phyloP scores from a whole-genome alignment of 2,797 vertebrate species.

The Schizothorax lantsangensis region DNA sequence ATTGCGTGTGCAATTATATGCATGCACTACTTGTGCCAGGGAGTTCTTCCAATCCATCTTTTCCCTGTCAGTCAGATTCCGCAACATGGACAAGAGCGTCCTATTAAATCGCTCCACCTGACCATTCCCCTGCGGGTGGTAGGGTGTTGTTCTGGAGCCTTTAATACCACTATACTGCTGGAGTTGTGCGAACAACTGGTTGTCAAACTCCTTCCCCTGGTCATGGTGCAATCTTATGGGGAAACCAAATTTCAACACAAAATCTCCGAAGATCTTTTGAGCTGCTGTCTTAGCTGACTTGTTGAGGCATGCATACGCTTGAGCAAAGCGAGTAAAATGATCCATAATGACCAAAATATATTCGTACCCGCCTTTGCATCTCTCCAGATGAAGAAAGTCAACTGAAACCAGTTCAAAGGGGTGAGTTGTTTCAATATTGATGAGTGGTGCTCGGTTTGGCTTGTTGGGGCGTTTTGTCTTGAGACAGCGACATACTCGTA shows the following conservation, averaged over 20 bases:
- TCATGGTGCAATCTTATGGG: conserved; percentile 9
- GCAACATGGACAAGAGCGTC: neutral
- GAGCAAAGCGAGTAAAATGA: neutral
- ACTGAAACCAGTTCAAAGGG: neutral
- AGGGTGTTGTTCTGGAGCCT: conserved; percentile 21
- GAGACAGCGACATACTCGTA: neutral
- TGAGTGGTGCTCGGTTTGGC: neutral
- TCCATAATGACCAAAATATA: neutral
- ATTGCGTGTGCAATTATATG: too few species aligned
- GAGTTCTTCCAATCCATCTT: too few species aligned
- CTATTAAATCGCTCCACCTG: neutral
- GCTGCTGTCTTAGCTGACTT: too few species aligned
- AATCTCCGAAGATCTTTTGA: too few species aligned
- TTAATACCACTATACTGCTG: conserved; percentile 28
- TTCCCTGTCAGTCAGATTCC: too few species aligned
- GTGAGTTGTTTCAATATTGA: neutral
- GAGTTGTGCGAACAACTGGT: conserved; percentile 26
- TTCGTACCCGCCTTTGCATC: neutral
- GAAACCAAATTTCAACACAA: too few species aligned
- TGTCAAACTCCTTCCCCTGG: conserved; percentile 43
- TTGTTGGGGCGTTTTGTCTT: neutral
- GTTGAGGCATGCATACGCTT: neutral
- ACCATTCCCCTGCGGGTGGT: neutral
- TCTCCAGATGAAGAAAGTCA: neutral
- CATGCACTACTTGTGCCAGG: too few species aligned